These are phyloP conservation scores for Thomomys bottae DNA, from an alignment of 2,113 vertebrate species.

Conservation along the genomic window DNA sequence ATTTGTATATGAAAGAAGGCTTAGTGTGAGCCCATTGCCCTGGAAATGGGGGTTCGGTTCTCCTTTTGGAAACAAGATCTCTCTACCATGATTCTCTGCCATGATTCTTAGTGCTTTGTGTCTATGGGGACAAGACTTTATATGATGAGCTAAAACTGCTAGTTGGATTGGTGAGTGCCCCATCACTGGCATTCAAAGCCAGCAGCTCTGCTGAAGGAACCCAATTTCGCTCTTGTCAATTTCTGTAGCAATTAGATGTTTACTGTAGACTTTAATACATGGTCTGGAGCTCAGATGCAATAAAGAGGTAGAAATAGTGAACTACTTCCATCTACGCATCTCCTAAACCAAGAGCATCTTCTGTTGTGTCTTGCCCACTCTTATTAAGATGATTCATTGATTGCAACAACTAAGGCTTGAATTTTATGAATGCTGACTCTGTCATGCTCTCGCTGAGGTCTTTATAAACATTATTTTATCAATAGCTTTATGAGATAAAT, in stretches of 20 bases:
- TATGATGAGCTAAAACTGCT: background rate
- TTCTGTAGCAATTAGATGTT: background rate
- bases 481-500: background rate
- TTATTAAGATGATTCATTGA: background rate
- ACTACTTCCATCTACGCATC: background rate
- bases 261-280: background rate
- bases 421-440: background rate
- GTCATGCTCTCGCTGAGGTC: background rate
- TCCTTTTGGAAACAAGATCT: background rate
- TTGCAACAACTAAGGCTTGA: background rate
- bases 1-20: background rate
- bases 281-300: background rate
- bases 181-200: background rate
- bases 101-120: background rate
- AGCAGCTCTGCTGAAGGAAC: background rate
- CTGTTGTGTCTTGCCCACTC: background rate
- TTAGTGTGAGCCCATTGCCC: background rate
- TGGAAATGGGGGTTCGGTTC: background rate
- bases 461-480: conserved; percentile 36
- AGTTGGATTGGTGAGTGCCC: background rate
- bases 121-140: background rate
- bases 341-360: background rate
- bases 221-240: background rate
- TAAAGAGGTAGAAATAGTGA: background rate
- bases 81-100: background rate